These are phyloP conservation scores for Ceratosolen solmsi DNA, from an alignment of 1,140 invertebrate species.

Conservation along the genomic window DNA sequence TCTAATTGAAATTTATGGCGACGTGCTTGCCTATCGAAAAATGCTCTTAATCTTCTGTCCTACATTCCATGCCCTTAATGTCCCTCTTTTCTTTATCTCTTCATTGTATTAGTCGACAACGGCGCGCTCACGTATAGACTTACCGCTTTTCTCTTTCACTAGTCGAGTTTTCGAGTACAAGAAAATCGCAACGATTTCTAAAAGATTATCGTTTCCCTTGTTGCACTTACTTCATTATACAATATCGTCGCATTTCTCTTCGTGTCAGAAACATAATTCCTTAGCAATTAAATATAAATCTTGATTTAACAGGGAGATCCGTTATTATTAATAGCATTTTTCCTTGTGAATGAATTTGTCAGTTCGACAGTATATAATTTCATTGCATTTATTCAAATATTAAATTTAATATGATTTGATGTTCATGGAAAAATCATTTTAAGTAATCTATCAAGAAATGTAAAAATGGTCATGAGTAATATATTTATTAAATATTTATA, in stretches of 20 bases:
- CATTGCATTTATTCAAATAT: no score
- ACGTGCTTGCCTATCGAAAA: background rate
- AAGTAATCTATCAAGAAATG: no score
- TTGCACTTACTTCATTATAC: background rate
- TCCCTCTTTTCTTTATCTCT: background rate
- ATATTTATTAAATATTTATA: no score
- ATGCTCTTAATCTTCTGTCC: background rate
- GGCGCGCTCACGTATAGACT: background rate
- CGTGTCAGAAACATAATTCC: background rate
- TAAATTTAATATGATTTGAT: no score
- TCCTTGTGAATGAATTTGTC: background rate
- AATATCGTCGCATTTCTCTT: background rate
- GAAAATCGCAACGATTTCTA: background rate
- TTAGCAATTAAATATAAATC: background rate
- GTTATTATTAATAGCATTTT: background rate
- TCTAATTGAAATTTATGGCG: slow-evolving; percentile 39
- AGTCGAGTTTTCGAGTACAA: background rate
- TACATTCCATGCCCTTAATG: background rate
- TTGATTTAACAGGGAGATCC: background rate
- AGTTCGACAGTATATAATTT: no score
- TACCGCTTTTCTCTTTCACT: background rate
- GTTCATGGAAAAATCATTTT: no score
- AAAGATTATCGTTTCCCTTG: background rate
- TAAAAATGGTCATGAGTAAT: no score
- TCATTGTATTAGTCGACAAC: background rate